Base-by-base conservation (phyloP, 2,888 invertebrate genomes). In the Allophyes oxyacanthae region DNA sequence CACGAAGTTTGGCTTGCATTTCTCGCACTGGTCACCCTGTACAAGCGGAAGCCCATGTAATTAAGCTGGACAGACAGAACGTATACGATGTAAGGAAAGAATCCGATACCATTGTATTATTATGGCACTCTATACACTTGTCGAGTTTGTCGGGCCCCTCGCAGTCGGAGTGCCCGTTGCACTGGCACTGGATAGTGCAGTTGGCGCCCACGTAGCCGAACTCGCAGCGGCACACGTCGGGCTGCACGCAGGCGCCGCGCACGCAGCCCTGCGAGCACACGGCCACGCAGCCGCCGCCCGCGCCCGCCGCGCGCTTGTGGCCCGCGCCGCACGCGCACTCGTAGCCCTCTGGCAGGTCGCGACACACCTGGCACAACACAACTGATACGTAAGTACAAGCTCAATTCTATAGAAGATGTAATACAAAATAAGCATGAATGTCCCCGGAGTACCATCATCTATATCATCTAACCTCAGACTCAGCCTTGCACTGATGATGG, bases 141-240 rank as follows among this genome's bases (percentile, higher is more conserved):
- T 97, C 97, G 60, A 98, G 94, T 78, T 96, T 96, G 83, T 98
- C 97, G 6, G 98, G 98, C 0, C 98, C 98, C 78, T 96, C 96
- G 86, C 99, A 99, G 85, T 98, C 96, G 55, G 98, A 97, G 90
- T 99, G 98, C 0, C 98, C 98, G 86, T 99, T 98, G 87, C 99
- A 99, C 85, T 98, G 96, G 86, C 99, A 99, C 88, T 98, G 97
- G 64, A 97, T 97, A 75, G 97, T 97, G 87, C 99, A 99, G 92
- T 98, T 98, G 72, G 97, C 96, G 50, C 99, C 99, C 20, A 99
- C 98, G 88, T 97, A 99, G 55, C 99, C 99, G 91, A 99, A 99
- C 92, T 98, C 97, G 85, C 99, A 99, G 64, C 96, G 95, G 82
- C 99, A 98, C 58, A 96, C 95, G 82, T 98, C 96, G 46, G 98